Conservation (phyloP, 2,113 vertebrate genomes). For the Aix galericulata region DNA sequence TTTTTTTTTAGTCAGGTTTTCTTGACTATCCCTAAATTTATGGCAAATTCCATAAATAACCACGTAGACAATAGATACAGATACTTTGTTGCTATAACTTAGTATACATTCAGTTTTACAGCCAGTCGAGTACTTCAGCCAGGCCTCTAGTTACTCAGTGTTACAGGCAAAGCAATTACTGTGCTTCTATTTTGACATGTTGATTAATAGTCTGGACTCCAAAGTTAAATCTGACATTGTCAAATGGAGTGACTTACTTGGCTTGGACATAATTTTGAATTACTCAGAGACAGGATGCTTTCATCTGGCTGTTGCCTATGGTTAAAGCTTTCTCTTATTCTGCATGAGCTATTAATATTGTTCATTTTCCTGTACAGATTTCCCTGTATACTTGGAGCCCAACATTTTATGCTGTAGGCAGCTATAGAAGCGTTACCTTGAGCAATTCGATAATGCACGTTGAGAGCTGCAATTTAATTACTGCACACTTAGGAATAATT, state of each 20-base stretch:
- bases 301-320: neutral
- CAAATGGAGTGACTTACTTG: neutral
- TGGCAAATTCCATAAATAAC: neutral
- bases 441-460: neutral
- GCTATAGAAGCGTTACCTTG: neutral
- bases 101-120: neutral
- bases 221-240: neutral
- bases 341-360: neutral
- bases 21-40: neutral
- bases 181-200: neutral
- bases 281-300: neutral
- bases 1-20: neutral
- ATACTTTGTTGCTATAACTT: neutral
- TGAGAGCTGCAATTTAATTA: conserved; percentile 37
- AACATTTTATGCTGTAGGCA: neutral
- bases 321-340: neutral
- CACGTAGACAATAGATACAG: neutral
- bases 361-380: neutral
- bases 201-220: neutral
- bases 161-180: neutral
- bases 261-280: neutral
- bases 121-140: neutral
- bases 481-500: neutral
- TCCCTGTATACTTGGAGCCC: neutral
- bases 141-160: neutral